These are phyloP conservation scores for Dermolepida albohirtum DNA, from an alignment of 2,888 invertebrate genomes.

Conservation along the genomic window DNA sequence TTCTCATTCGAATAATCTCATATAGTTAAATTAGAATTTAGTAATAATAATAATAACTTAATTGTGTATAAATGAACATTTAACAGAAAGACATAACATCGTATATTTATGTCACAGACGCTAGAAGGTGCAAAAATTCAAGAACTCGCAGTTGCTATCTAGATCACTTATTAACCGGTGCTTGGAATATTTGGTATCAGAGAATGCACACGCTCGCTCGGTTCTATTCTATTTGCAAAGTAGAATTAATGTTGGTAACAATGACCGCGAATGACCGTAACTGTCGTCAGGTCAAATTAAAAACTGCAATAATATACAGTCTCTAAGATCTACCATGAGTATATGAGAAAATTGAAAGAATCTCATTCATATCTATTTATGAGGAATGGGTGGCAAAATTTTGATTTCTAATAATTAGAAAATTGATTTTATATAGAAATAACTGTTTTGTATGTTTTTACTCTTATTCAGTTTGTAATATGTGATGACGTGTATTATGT, in stretches of 20 bases:
- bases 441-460: no score
- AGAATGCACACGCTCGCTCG: conserved; percentile 30
- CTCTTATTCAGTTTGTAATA: no score
- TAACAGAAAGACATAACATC: not conserved
- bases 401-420: no score
- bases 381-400: no score
- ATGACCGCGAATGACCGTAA: conserved; percentile 39
- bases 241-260: conserved; percentile 35
- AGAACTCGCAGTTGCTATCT: conserved; percentile 36
- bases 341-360: no score
- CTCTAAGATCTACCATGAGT: no score
- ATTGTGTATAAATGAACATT: not conserved
- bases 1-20: no score
- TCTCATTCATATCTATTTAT: no score
- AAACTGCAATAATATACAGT: conserved; percentile 3
- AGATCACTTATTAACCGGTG: conserved; percentile 40
- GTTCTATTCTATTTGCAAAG: conserved; percentile 41
- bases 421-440: no score
- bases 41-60: not conserved
- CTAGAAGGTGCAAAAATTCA: conserved; percentile 12
- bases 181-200: conserved; percentile 23
- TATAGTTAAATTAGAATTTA: no score
- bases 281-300: conserved; percentile 35
- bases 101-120: not conserved
- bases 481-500: no score